Base-by-base conservation (phyloP, 2,113 vertebrate species). In the Chloroceryle aenea region DNA sequence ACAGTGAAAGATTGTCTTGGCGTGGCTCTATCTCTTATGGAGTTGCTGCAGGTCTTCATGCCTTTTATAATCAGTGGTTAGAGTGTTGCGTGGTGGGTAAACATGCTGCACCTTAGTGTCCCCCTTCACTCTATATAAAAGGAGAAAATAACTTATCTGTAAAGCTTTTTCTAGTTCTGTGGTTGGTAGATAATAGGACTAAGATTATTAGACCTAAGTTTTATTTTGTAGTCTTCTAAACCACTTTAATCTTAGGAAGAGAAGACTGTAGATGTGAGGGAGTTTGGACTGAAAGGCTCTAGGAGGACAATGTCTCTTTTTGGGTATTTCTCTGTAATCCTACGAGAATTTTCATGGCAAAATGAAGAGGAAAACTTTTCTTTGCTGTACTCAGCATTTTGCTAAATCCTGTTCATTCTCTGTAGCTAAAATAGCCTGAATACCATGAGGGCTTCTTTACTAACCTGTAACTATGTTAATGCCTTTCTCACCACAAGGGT, bases 381-480 rank as follows among this genome's bases (percentile, higher is more conserved):
- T 58, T 79, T 81, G 52, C 66, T 55, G 19, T 68, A n/a, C 43
- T 87, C 71, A 72, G 68, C 62, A 26, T 84, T 97, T 81, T 88
- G 21, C 50, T 69, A 73, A 42, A 42, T 36, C 32, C 34, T 88
- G 2, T 81, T 92, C 17, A 23, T 95, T 94, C 56, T 21, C 90
- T 68, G 75, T 71, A 94, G 55, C 85, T 89, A 62, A 91, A 95
- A 85, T 62, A 89, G 63, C 69, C 67, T 62, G 52, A 80, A 88
- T 93, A 63, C 64, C 64, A 74, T 4, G 19, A 93, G 56, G 55
- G 25, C 36, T 92, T 74, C 89, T 79, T 79, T 66, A 23, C 78
- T 77, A 93, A 63, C 92, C 84, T 87, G 27, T 90, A 86, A 79
- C 74, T 89, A 64, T 47, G 47, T 69, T 90, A 85, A 79, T 90